Evolutionary conservation across 2,113 vertebrate species (phyloP).

Genomic region (Varanus komodoensis): DNA sequence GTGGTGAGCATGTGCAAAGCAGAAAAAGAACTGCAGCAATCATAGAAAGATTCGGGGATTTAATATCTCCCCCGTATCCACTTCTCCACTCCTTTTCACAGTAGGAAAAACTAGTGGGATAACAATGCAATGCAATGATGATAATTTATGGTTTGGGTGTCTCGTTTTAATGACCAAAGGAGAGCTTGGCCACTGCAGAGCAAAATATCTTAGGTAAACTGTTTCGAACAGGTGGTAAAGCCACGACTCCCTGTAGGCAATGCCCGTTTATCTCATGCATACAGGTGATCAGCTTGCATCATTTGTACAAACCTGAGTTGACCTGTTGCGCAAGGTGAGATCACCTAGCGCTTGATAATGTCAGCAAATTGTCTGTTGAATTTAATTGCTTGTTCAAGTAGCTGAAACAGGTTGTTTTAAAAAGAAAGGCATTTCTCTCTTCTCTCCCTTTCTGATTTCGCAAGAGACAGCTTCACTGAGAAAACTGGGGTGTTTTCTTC

Average conservation of each 20-base stretch:
- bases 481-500: neutral
- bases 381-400: too few relatives aligned
- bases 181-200: neutral
- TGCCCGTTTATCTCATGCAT: neutral
- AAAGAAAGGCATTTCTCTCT: neutral
- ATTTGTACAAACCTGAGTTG: neutral
- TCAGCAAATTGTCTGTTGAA: neutral
- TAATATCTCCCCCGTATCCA: too few relatives aligned
- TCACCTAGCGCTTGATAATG: neutral
- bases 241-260: neutral
- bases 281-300: neutral
- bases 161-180: neutral
- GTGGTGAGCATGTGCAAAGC: too few relatives aligned
- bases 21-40: neutral
- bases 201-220: neutral
- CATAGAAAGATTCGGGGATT: neutral
- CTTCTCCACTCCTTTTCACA: too few relatives aligned
- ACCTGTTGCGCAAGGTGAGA: neutral
- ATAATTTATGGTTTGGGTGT: too few relatives aligned
- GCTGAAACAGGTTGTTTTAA: neutral
- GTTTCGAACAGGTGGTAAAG: neutral
- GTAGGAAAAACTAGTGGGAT: too few relatives aligned
- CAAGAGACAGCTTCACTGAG: neutral
- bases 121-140: too few relatives aligned
- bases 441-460: neutral